Evolutionary conservation across 2,113 vertebrate genomes (phyloP).

Genomic region (Ictidomys tridecemlineatus): DNA sequence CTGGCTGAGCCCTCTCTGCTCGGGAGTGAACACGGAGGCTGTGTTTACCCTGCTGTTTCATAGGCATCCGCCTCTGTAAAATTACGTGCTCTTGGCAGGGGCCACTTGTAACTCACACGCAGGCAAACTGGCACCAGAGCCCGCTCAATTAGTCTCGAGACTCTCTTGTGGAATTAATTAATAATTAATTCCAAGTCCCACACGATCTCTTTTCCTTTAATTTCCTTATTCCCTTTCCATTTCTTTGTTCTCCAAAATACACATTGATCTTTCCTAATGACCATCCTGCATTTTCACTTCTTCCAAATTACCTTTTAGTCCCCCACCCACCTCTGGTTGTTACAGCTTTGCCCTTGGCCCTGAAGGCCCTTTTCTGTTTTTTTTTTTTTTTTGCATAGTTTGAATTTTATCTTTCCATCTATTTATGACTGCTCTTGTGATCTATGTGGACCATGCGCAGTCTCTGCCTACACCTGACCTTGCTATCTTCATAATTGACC

Average conservation of each 20-base stretch:
- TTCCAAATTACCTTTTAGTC: neutral
- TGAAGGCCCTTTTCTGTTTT: neutral
- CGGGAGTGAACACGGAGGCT: neutral
- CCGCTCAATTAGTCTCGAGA: slow-evolving; percentile 53
- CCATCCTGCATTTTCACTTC: neutral
- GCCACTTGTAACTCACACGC: neutral
- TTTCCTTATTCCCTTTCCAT: slow-evolving; percentile 29
- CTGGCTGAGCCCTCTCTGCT: neutral
- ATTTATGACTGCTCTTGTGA: neutral
- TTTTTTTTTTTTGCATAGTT: neutral
- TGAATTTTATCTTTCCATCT: slow-evolving; percentile 18
- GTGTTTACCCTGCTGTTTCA: neutral
- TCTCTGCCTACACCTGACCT: neutral
- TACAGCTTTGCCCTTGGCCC: slow-evolving; percentile 19
- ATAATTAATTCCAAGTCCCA: slow-evolving; percentile 66
- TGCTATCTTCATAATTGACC: neutral
- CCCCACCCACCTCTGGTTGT: neutral
- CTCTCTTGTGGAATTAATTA: slow-evolving; percentile 68
- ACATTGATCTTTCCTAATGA: neutral
- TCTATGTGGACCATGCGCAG: neutral
- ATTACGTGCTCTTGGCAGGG: slow-evolving; percentile 47
- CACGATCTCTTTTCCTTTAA: neutral
- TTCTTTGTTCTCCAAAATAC: neutral
- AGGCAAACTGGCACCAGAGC: slow-evolving; percentile 35
- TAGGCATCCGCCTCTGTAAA: neutral